These are phyloP conservation scores for Oegoconia quadripuncta DNA, from an alignment of 2,888 invertebrate species.

Conservation along the genomic window DNA sequence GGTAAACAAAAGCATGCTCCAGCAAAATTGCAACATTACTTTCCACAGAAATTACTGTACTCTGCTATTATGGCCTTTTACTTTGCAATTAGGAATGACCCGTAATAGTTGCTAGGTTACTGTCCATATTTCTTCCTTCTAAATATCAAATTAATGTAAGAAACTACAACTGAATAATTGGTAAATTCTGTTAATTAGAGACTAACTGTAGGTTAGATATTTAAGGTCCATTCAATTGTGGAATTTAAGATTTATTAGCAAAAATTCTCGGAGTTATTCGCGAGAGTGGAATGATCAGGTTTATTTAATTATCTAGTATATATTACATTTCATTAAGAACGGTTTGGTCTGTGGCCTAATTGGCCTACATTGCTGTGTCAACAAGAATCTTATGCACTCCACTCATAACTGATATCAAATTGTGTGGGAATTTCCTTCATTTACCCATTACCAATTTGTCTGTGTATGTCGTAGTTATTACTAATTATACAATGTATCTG, in stretches of 20 bases:
- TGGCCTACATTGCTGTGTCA: slow-evolving; percentile 43
- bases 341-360: slow-evolving; percentile 39
- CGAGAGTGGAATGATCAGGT: slow-evolving; percentile 22
- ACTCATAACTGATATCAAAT: background rate
- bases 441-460: background rate
- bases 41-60: slow-evolving; percentile 13
- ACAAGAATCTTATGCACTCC: slow-evolving; percentile 4
- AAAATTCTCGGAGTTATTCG: slow-evolving; percentile 32
- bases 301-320: slow-evolving; percentile 30
- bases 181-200: slow-evolving; percentile 31
- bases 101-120: slow-evolving; percentile 31
- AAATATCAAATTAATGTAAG: slow-evolving; percentile 29
- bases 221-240: slow-evolving; percentile 7
- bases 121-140: slow-evolving; percentile 34
- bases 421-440: background rate
- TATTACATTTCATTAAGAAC: slow-evolving; percentile 35
- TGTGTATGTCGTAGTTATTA: background rate
- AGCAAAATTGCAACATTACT: slow-evolving; percentile 20
- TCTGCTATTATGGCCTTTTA: slow-evolving; percentile 35
- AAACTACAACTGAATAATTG: slow-evolving; percentile 30
- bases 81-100: slow-evolving; percentile 41
- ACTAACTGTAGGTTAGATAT: slow-evolving; percentile 19
- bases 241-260: slow-evolving; percentile 32
- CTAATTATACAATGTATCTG: slow-evolving; percentile 6
- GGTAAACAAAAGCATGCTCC: slow-evolving; percentile 10